Base-by-base conservation (phyloP, 2,797 vertebrate species). In the Fundulus diaphanus region DNA sequence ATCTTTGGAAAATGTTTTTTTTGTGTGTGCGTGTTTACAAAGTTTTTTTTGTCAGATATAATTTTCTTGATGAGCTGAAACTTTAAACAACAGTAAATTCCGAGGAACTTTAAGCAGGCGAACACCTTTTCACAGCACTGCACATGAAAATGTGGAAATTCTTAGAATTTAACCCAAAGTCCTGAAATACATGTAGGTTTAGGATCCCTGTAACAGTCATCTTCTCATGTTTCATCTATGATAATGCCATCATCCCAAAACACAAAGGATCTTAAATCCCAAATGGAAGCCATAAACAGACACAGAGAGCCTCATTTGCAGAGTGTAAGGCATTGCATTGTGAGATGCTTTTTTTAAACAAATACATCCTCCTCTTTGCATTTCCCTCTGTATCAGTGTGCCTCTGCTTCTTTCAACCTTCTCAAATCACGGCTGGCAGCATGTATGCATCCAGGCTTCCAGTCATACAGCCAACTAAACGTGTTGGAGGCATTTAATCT, bases 401-500 rank as follows among this genome's bases (percentile, higher is more conserved):
- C 18, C 44, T 31, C 3, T 68, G 44, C 66, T 42, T 73, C 68
- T 82, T 54, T 80, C 78, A 72, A 78, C 82, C 76, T 82, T 82
- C 77, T 78, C 79, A 83, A 57, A 5, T 52, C 63, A 7, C 42
- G 54, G 73, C 82, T 90, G 85, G 77, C 79, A 76, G 51, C 0
- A 12, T 52, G 63, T 69, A 74, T 88, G 42, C 63, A 90, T 73
- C 79, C 73, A 85, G 81, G 69, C 81, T 76, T 85, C 83, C 88
- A 77, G 66, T 85, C 81, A 84, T 74, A 75, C 81, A 84, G 87
- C 86, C 82, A 92, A 87, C 83, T 84, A 84, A 90, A 90, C 72
- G 59, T 86, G 85, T 91, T 87, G 80, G 57, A 69, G 59, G 85
- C 86, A 83, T 88, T 90, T 92, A 90, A 91, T 90, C 83, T 78